Percentiles rank a stretch among this genome's conserved stretches.
Conservation (phyloP, 2,797 vertebrate genomes). For the Numenius phaeopus region DNA sequence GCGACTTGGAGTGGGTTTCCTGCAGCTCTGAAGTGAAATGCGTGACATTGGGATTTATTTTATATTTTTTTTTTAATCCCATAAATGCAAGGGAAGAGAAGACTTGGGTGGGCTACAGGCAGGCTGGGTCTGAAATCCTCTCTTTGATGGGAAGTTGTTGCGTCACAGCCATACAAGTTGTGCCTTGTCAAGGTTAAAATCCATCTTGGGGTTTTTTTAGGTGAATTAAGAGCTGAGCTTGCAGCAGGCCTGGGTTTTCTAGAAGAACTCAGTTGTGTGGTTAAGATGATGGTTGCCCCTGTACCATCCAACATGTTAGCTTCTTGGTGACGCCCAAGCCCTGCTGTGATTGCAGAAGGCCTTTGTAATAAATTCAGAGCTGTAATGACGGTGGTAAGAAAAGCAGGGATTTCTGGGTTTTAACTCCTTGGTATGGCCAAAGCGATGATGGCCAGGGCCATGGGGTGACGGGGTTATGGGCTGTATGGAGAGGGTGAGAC, state of each 20-base stretch:
- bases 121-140: not conserved
- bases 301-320: not conserved
- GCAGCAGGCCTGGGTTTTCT: not conserved
- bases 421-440: not conserved
- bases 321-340: not conserved
- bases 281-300: not conserved
- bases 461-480: not conserved
- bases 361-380: not conserved
- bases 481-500: not conserved
- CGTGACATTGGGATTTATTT: not conserved
- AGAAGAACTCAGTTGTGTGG: not conserved
- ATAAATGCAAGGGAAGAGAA: not conserved
- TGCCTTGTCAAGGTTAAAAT: not conserved
- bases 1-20: constrained; percentile 1
- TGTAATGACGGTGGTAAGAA: not conserved
- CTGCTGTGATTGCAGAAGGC: not conserved
- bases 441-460: not conserved
- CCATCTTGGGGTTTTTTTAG: accelerated
- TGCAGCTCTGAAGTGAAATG: constrained; percentile 33
- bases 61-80: not conserved
- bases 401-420: not conserved
- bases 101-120: not conserved
- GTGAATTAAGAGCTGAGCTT: not conserved
- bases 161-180: accelerated
- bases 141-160: not conserved